Evolutionary conservation across 2,888 invertebrate genomes (phyloP).

Genomic region (Drosophila pseudotakahashii): DNA sequence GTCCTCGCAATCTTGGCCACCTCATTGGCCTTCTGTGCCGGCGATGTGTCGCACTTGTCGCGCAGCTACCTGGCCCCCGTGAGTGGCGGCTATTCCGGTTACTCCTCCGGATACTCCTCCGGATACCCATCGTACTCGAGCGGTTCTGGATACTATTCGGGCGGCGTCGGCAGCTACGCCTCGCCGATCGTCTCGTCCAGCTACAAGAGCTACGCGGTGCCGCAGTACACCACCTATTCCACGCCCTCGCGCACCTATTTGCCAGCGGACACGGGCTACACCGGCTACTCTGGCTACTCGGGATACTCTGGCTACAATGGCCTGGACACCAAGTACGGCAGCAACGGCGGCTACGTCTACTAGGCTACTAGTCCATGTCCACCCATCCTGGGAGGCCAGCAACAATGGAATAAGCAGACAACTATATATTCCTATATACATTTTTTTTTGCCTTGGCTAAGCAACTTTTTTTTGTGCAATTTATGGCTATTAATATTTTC

Average conservation of each 20-base stretch:
- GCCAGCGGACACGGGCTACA: conserved; percentile 40
- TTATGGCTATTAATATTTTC: conserved; percentile 16
- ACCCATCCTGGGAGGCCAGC: not conserved
- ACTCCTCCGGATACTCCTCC: conserved; percentile 38
- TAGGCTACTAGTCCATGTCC: conserved; percentile 66
- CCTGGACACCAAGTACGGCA: conserved; percentile 73
- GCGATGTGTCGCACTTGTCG: conserved; percentile 77
- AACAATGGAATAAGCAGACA: conserved; percentile 27
- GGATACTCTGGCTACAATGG: conserved; percentile 51
- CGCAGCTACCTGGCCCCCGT: conserved; percentile 73
- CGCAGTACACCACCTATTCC: conserved; percentile 57
- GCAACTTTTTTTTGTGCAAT: conserved; percentile 13
- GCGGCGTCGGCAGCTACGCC: conserved; percentile 30
- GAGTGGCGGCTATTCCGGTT: conserved; percentile 43
- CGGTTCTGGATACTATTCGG: conserved; percentile 41
- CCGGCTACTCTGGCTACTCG: conserved; percentile 29
- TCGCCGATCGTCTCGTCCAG: conserved; percentile 49
- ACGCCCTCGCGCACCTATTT: conserved; percentile 61
- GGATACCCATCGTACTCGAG: conserved; percentile 55
- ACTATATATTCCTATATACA: not conserved
- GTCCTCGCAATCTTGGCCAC: conserved; percentile 55
- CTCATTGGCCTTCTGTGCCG: conserved; percentile 61
- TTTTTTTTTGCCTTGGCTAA: conserved; percentile 19
- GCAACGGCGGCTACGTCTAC: conserved; percentile 79
- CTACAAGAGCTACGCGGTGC: conserved; percentile 61